These are phyloP conservation scores for Oceanodroma tethys DNA, from an alignment of 2,113 vertebrate species.

Conservation along the genomic window DNA sequence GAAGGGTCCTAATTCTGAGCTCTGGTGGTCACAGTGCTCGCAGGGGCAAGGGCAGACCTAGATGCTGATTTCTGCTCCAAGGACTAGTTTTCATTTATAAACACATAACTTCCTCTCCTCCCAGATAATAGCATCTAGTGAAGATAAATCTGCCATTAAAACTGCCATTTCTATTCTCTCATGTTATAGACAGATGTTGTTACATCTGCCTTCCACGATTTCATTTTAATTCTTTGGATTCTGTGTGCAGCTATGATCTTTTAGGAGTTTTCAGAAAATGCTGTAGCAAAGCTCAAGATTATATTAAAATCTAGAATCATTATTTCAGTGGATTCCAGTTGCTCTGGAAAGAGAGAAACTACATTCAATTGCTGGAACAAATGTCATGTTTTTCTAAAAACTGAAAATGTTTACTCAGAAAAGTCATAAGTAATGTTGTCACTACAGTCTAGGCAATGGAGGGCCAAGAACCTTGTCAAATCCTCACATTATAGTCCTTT, in stretches of 20 bases:
- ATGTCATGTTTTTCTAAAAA: not conserved
- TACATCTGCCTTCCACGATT: not conserved
- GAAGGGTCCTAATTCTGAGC: not conserved
- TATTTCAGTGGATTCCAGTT: not conserved
- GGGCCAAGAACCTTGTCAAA: not conserved
- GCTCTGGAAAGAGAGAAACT: not conserved
- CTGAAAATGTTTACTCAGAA: not conserved
- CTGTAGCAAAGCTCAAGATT: not conserved
- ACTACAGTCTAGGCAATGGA: not conserved
- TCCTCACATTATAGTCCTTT: not conserved
- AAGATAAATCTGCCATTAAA: not conserved
- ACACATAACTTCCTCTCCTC: not conserved
- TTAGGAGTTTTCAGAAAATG: not conserved
- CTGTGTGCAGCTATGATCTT: not conserved
- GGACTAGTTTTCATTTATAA: not conserved
- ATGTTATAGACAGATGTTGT: not conserved
- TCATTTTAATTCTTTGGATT: not conserved
- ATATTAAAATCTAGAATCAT: not conserved
- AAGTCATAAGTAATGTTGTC: not conserved
- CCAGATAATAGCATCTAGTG: not conserved
- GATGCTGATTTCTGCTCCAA: not conserved
- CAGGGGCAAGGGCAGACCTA: not conserved
- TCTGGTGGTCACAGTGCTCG: fast-evolving
- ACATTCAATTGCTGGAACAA: not conserved
- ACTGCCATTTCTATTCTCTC: not conserved